phyloP scores from a whole-genome alignment of 2,113 vertebrate genomes.

The Ptychochromis oligacanthus region DNA sequence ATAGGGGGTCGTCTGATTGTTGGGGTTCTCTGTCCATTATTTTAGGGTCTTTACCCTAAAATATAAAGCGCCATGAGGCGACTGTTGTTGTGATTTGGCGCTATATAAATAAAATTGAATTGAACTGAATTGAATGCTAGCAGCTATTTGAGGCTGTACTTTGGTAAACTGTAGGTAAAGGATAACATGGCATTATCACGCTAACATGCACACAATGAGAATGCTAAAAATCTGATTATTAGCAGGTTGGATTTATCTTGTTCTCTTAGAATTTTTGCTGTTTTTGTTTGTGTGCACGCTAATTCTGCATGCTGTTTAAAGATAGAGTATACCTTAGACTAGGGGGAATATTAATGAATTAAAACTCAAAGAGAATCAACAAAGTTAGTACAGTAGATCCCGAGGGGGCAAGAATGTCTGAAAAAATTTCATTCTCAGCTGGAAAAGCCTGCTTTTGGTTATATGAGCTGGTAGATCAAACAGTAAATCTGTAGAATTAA shows the following conservation, averaged over 20 bases:
- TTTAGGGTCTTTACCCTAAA: too few species aligned
- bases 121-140: too few species aligned
- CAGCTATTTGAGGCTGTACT: not conserved
- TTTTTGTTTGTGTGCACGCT: rapidly evolving
- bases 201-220: not conserved
- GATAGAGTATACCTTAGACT: not conserved
- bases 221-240: not conserved
- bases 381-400: not conserved
- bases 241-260: not conserved
- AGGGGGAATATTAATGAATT: not conserved
- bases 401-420: not conserved
- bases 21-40: too few species aligned
- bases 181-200: not conserved
- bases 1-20: too few species aligned
- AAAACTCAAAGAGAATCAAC: not conserved
- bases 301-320: not conserved
- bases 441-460: not conserved
- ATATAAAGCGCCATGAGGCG: too few species aligned
- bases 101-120: too few species aligned
- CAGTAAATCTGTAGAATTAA: too few species aligned
- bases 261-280: not conserved
- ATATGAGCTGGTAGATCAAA: too few species aligned
- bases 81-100: too few species aligned
- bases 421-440: not conserved
- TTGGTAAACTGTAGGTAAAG: not conserved